Evolutionary conservation across 1,140 invertebrate genomes (phyloP).

Genomic region (Vanessa tameamea): DNA sequence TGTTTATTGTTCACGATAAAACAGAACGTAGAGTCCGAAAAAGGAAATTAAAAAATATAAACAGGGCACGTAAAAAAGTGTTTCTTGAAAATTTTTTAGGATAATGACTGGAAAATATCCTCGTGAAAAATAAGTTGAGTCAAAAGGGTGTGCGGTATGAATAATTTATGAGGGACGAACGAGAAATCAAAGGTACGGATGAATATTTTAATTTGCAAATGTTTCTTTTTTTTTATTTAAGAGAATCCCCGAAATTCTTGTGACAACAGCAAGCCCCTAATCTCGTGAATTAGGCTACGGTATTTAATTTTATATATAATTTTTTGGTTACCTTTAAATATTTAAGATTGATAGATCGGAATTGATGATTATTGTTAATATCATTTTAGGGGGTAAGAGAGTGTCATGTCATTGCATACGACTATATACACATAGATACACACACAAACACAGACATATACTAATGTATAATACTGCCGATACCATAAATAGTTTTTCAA

Average conservation of each 20-base stretch:
- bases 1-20: conserved; percentile 6
- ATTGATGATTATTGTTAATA: no score
- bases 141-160: conserved; percentile 31
- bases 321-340: no score
- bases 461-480: no score
- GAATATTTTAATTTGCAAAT: conserved; percentile 36
- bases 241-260: not conserved
- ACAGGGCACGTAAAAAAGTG: conserved; percentile 31
- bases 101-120: conserved; percentile 37
- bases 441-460: no score
- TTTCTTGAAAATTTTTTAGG: conserved; percentile 25
- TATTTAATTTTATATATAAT: no score
- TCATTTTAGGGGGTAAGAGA: no score
- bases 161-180: conserved; percentile 35
- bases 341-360: no score
- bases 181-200: conserved; percentile 36
- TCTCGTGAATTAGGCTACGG: not conserved
- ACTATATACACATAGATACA: no score
- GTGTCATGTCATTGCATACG: no score
- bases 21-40: not conserved
- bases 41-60: conserved; percentile 14
- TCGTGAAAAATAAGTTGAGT: conserved; percentile 31
- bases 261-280: not conserved
- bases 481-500: no score
- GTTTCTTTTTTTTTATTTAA: conserved; percentile 26